Base-by-base conservation (phyloP, 2,797 vertebrate species). In the Enteromius paludinosus region DNA sequence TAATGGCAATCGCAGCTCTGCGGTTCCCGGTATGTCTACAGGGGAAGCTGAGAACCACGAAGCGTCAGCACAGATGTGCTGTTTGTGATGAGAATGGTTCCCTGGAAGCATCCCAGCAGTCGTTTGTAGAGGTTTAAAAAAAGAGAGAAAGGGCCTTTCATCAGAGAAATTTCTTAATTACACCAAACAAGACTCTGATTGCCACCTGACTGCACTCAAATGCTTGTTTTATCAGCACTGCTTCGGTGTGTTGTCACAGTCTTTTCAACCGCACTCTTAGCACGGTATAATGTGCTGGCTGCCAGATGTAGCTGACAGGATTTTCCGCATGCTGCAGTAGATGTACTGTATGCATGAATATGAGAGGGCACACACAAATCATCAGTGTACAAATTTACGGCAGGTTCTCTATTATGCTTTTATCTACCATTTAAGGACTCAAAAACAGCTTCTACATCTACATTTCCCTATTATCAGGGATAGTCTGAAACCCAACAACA, bases 111-210 rank as follows among this genome's bases (percentile, higher is more conserved):
- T 70, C 28, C 83, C 76, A 76, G 38, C 20, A 38, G 75, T 79
- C 20, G n/a, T 70, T 84, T 75, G 12, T 56, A 41, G 43, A 62
- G 33, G 25, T 43, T 65, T 56, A 62, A 70, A 78, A 70, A 52
- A 41, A 62, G 28, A 79, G n/a, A 79, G 2, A 41, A 74, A 15
- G 8, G 18, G 18, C 20, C 45, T 76, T 25, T 82, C 68, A 82
- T 79, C 28, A 76, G 54, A 79, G 33, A 84, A 52, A 79, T 84
- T 73, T 71, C 59, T 62, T 77, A 87, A 83, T 83, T 87, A 78
- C 23, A 76, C 15, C 61, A 76, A 33, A 80, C 64, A 69, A 77
- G 79, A 35, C 62, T 14, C 45, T 61, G 79, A 73, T 47, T 84
- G 79, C 79, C 28, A 78, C 66, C 76, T 84, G 45, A 66, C 41